These are phyloP conservation scores for Myotis yumanensis DNA, from an alignment of 2,113 vertebrate genomes.

Conservation along the genomic window DNA sequence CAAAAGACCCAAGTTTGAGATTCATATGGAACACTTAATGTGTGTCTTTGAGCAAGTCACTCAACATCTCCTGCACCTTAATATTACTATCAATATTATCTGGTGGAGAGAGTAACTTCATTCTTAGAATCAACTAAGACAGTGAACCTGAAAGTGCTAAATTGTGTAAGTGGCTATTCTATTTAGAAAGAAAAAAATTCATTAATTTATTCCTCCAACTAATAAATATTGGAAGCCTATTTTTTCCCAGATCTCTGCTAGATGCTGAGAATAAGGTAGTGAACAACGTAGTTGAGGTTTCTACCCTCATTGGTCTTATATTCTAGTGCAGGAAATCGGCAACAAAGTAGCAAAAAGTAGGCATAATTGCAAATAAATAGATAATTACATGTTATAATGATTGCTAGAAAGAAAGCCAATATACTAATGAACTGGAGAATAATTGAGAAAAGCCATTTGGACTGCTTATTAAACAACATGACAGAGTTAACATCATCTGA, in stretches of 20 bases:
- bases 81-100: neutral
- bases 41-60: neutral
- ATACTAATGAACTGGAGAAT: neutral
- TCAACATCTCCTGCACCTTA: neutral
- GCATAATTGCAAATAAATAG: neutral
- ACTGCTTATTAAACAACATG: neutral
- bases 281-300: neutral
- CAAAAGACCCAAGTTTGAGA: neutral
- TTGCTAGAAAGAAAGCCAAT: neutral
- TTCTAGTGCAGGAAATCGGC: neutral
- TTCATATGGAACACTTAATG: neutral
- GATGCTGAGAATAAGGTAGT: neutral
- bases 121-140: neutral
- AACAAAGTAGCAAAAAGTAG: neutral
- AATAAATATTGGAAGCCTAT: neutral
- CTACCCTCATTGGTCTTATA: neutral
- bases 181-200: conserved; percentile 31
- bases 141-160: neutral
- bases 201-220: neutral
- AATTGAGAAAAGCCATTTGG: neutral
- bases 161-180: neutral
- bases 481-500: neutral
- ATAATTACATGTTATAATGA: neutral
- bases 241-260: neutral
- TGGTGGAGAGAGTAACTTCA: neutral